Percentiles rank a stretch among this genome's conserved stretches.
Conservation (phyloP, 1,140 invertebrate species). For the Apolygus lucorum region DNA sequence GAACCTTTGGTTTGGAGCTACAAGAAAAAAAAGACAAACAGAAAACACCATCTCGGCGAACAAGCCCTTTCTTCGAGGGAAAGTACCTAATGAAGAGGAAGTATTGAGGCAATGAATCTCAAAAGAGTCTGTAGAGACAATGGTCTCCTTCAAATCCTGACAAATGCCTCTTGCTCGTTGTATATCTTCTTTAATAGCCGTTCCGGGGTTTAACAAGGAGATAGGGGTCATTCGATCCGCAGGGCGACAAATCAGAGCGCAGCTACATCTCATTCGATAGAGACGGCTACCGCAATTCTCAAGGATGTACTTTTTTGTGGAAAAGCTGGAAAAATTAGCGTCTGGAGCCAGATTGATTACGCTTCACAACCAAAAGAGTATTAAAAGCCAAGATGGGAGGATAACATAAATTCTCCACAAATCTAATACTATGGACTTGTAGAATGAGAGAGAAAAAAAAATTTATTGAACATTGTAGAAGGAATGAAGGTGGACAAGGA, state of each 20-base stretch:
- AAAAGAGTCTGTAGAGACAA: not conserved
- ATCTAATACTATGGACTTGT: too few species aligned
- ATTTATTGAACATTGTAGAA: too few species aligned
- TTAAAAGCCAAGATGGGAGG: too few species aligned
- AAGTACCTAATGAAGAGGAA: not conserved
- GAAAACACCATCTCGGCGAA: not conserved
- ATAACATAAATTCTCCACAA: too few species aligned
- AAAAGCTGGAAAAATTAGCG: too few species aligned
- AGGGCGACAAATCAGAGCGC: conserved; percentile 6
- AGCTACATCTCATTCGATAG: not conserved
- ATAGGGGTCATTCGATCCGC: not conserved
- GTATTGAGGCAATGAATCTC: not conserved
- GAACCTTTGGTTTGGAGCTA: not conserved
- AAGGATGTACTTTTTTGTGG: too few species aligned
- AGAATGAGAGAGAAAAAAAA: too few species aligned
- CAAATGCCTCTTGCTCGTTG: not conserved
- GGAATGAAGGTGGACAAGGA: too few species aligned
- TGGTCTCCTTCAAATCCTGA: not conserved
- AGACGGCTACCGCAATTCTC: not conserved
- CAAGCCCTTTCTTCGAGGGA: not conserved
- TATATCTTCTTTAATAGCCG: conserved; percentile 7
- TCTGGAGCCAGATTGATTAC: too few species aligned
- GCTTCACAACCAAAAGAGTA: too few species aligned
- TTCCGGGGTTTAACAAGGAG: conserved; percentile 5
- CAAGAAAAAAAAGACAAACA: not conserved